Evolutionary conservation across 2,797 vertebrate genomes (phyloP), one percentile per base, ranked within the genome.

Genomic region (Falco cherrug): DNA sequence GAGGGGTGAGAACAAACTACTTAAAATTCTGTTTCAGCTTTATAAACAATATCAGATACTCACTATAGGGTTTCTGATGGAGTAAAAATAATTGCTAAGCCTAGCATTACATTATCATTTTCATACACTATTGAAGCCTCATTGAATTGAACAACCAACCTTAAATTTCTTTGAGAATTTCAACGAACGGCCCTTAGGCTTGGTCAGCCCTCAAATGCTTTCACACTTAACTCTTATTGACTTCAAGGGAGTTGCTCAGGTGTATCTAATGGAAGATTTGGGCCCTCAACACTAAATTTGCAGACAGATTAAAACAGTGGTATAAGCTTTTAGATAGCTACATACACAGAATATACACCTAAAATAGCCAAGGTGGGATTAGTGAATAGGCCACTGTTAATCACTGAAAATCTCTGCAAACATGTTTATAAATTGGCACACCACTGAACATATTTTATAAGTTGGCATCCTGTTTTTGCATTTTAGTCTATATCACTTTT

Each of bases 101-200:
- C 29, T 68, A 64, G 31, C 4, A 56, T 41, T 20, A 53, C 5
- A 19, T 56, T 45, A n/a, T 18, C 1, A 0, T 57, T 94, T 78
- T 73, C 24, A 64, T 54, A 47, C 0, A 8, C 1, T 60, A 20
- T 0, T 5, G 48, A 90, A 77, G 16, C 2, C 5, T 65, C 19
- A 76, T 3, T 47, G 43, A 67, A 16, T 45, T 75, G 25, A 73
- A 69, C 1, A 17, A 64, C 39, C 39, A 71, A 83, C 17, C 25
- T 86, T 61, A 48, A 48, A 54, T 81, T 80, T 93, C 14, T 51
- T 37, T 17, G 31, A 59, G 28, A 79, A 85, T 74, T 83, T 77
- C 14, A 53, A 84, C 31, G 45, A 79, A 81, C 6, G 59, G 4
- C 13, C 6, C 65, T 88, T 54, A 63, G 48, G 26, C 3, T 80